phyloP scores from a whole-genome alignment of 2,797 vertebrate genomes.

The Pantherophis alleghaniensis region DNA sequence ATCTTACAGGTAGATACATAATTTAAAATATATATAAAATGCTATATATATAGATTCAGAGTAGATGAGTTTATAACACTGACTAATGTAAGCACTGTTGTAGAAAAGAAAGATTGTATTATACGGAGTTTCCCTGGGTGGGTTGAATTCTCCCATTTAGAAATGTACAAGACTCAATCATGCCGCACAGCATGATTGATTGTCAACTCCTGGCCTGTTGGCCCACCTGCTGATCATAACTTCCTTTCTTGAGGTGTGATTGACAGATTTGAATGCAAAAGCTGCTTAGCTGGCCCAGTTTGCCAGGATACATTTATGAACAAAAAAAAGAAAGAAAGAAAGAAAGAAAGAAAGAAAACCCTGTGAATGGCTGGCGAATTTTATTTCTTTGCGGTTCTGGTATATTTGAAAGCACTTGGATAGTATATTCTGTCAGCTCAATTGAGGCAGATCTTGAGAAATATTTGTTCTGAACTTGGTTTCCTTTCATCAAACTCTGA shows the following conservation, averaged over 20 bases:
- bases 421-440: neutral
- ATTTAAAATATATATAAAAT: neutral
- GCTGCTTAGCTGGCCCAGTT: neutral
- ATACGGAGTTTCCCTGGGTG: neutral
- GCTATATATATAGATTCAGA: neutral
- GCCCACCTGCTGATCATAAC: neutral
- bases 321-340: neutral
- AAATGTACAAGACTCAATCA: neutral
- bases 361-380: neutral
- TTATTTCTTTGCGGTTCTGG: neutral
- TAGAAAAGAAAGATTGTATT: neutral
- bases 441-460: neutral
- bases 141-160: neutral
- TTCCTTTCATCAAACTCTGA: conserved; percentile 4
- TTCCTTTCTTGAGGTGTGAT: neutral
- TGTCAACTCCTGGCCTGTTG: neutral
- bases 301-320: neutral
- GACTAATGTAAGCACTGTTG: neutral
- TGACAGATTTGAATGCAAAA: neutral
- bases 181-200: neutral
- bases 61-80: neutral
- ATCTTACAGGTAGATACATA: neutral
- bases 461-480: neutral
- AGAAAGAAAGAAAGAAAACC: neutral
- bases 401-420: neutral